Conservation (phyloP, 2,797 vertebrate genomes). For the Oryzias sinensis region DNA sequence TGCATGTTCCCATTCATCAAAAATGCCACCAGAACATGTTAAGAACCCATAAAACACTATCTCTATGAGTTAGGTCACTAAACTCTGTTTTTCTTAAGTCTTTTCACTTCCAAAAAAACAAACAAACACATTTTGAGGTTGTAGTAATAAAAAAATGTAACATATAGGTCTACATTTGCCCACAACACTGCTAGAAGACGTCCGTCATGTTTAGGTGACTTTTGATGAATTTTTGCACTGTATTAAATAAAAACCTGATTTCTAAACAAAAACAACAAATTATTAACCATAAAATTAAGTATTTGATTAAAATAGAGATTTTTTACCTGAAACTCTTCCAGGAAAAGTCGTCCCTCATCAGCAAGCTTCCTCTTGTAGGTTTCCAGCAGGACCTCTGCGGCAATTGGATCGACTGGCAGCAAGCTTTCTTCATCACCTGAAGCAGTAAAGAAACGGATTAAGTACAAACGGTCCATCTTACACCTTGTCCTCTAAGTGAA, state of each 20-base stretch:
- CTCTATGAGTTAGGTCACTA: no score
- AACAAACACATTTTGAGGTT: no score
- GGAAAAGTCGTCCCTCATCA: conserved; percentile 91
- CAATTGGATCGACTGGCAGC: conserved; percentile 86
- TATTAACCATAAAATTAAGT: background rate
- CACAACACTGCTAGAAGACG: background rate
- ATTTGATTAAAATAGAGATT: background rate
- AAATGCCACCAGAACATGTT: no score
- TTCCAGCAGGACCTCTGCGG: conserved; percentile 83
- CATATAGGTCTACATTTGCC: no score
- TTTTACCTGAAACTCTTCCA: conserved; percentile 94
- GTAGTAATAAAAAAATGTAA: no score
- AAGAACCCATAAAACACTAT: no score
- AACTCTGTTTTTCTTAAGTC: no score
- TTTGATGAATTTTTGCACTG: no score
- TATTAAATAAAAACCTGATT: background rate
- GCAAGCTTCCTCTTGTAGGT: conserved; percentile 89
- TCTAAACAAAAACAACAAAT: background rate
- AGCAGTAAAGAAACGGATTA: background rate
- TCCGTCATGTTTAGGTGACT: background rate
- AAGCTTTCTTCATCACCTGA: conserved; percentile 85
- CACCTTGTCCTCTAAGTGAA: no score
- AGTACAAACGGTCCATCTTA: no score
- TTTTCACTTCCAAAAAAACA: no score
- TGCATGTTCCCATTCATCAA: no score